Conservation (phyloP, 2,797 vertebrate species). For the Enteromius mattozi region DNA sequence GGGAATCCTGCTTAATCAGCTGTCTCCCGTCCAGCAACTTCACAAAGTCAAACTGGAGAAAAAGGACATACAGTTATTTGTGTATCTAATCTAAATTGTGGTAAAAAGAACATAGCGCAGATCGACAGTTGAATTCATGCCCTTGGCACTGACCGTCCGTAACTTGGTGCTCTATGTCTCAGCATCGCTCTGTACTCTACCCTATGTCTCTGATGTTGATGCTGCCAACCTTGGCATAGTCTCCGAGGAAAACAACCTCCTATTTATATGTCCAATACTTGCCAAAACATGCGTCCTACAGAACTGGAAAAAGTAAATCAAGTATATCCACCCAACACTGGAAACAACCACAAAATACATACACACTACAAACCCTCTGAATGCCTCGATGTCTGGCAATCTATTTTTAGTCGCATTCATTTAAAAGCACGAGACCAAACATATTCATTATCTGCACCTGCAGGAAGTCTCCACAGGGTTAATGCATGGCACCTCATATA, state of each 20-base stretch:
- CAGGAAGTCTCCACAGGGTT: neutral
- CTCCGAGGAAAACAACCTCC: constrained; percentile 1
- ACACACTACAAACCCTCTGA: neutral
- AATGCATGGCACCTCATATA: neutral
- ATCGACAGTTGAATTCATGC: constrained; percentile 1
- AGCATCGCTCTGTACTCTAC: neutral
- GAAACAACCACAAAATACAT: neutral
- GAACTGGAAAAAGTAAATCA: constrained; percentile 10
- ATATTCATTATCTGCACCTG: constrained; percentile 1
- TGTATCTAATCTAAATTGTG: constrained; percentile 20
- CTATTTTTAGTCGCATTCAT: neutral
- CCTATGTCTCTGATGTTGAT: neutral
- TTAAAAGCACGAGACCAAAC: neutral
- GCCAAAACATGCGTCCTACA: constrained; percentile 22
- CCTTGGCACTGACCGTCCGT: constrained; percentile 2
- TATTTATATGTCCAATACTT: constrained; percentile 18
- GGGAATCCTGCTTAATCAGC: constrained; percentile 83
- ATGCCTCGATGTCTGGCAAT: neutral
- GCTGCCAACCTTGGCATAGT: constrained; percentile 11
- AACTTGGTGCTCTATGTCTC: constrained; percentile 11
- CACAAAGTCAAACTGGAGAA: constrained; percentile 87
- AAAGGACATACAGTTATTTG: neutral
- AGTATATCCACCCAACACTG: constrained; percentile 24
- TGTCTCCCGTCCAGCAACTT: constrained; percentile 90
- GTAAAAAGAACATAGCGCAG: constrained; percentile 24